Evolutionary conservation across 2,113 vertebrate genomes (phyloP).

Genomic region (Leptobrachium ailaonicum): DNA sequence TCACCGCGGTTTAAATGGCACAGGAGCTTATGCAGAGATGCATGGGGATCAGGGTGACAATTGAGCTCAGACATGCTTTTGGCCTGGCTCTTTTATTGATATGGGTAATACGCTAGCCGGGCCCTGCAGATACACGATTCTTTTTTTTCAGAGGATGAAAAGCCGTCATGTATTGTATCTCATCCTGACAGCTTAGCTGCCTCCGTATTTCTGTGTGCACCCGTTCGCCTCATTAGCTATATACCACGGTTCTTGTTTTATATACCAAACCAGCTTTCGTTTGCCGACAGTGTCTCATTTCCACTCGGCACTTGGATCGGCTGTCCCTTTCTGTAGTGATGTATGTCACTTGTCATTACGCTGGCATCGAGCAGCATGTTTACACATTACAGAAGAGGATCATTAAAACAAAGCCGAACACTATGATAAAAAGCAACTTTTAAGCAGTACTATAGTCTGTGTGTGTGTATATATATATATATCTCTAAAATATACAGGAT

Average conservation of each 20-base stretch:
- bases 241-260: slow-evolving; percentile 30
- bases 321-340: slow-evolving; percentile 29
- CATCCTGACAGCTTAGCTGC: slow-evolving; percentile 25
- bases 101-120: slow-evolving; percentile 16
- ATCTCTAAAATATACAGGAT: too few relatives aligned
- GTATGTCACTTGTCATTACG: slow-evolving; percentile 29
- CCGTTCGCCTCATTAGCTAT: slow-evolving; percentile 31
- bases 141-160: neutral
- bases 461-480: too few relatives aligned
- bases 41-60: slow-evolving; percentile 19
- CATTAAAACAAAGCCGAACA: slow-evolving; percentile 23
- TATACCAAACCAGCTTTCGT: slow-evolving; percentile 8
- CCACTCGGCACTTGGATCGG: neutral
- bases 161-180: slow-evolving; percentile 10
- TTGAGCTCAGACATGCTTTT: slow-evolving; percentile 12
- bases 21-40: too few relatives aligned
- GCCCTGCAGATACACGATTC: slow-evolving; percentile 1
- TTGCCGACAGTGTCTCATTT: slow-evolving; percentile 13
- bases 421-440: neutral
- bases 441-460: too few relatives aligned
- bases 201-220: slow-evolving; percentile 9
- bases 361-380: slow-evolving; percentile 7
- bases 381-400: slow-evolving; percentile 27
- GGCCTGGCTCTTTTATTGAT: slow-evolving; percentile 13
- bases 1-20: too few relatives aligned